Evolutionary conservation across 2,888 invertebrate species (phyloP).

Genomic region (Spilosoma lubricipeda): DNA sequence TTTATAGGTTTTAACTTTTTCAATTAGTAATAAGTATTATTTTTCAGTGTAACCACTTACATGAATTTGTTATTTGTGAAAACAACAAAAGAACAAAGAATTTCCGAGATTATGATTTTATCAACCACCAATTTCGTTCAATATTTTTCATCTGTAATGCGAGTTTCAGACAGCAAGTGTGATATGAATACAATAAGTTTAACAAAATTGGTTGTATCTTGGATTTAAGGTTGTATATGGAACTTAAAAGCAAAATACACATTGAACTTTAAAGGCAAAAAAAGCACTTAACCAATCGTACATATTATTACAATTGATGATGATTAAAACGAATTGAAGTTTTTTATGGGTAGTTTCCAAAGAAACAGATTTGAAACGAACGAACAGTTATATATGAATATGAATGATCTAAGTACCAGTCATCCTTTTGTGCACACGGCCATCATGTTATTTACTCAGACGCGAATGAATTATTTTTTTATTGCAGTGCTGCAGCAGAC

Average conservation of each 20-base stretch:
- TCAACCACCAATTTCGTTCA: conserved; percentile 6
- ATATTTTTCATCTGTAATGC: too few relatives aligned
- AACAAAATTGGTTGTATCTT: not conserved
- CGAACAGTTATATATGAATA: conserved; percentile 29
- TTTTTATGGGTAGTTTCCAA: conserved; percentile 43
- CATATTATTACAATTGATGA: not conserved
- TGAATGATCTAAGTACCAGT: conserved; percentile 48
- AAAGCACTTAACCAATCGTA: not conserved
- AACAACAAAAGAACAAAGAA: conserved; percentile 34
- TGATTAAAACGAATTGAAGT: not conserved
- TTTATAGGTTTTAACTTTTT: too few relatives aligned
- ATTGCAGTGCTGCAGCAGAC: conserved; percentile 79
- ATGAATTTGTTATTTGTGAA: conserved; percentile 30
- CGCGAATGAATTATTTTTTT: conserved; percentile 84
- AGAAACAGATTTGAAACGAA: conserved; percentile 50
- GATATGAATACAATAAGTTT: not conserved
- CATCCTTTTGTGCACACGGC: conserved; percentile 61
- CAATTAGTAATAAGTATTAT: too few relatives aligned
- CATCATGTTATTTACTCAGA: conserved; percentile 81
- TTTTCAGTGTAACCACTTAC: conserved; percentile 23
- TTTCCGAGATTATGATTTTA: conserved; percentile 42
- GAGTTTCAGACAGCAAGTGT: too few relatives aligned
- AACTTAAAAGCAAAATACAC: too few relatives aligned
- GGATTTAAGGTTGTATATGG: too few relatives aligned
- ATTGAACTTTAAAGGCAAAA: not conserved